Conservation (phyloP, 2,888 invertebrate species). For the Phengaris arion region DNA sequence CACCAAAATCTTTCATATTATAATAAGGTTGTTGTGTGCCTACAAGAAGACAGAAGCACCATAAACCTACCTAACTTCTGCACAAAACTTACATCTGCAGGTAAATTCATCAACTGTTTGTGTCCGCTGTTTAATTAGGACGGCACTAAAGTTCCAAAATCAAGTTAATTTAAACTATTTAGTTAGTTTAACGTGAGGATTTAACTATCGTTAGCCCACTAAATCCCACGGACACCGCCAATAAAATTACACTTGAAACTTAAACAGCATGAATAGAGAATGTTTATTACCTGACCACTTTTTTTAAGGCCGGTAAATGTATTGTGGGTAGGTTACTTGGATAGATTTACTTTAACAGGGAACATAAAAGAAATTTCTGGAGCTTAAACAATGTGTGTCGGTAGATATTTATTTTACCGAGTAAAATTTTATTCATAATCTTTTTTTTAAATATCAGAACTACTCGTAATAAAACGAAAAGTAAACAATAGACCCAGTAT, state of each 20-base stretch:
- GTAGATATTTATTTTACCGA: neutral
- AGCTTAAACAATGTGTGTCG: neutral
- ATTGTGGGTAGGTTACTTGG: constrained; percentile 3
- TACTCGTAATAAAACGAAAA: neutral
- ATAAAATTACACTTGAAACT: constrained; percentile 6
- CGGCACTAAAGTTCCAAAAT: constrained; percentile 13
- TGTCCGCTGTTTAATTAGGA: constrained; percentile 9
- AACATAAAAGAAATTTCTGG: neutral
- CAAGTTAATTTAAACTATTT: constrained; percentile 20
- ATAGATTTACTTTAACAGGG: neutral
- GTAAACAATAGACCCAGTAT: neutral
- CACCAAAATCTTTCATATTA: too few relatives aligned
- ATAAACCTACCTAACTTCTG: neutral
- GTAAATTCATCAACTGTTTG: constrained; percentile 1
- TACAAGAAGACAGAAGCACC: neutral
- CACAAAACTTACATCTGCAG: neutral
- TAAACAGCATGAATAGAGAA: constrained; percentile 5
- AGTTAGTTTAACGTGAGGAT: constrained; percentile 7
- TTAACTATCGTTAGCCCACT: neutral
- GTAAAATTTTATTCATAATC: neutral
- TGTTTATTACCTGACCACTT: constrained; percentile 14
- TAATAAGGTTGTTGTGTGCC: neutral
- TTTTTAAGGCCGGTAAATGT: neutral
- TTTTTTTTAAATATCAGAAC: neutral
- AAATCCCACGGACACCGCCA: constrained; percentile 1